Conservation (phyloP, 2,888 invertebrate genomes). For the Onthophagus sagittarius region DNA sequence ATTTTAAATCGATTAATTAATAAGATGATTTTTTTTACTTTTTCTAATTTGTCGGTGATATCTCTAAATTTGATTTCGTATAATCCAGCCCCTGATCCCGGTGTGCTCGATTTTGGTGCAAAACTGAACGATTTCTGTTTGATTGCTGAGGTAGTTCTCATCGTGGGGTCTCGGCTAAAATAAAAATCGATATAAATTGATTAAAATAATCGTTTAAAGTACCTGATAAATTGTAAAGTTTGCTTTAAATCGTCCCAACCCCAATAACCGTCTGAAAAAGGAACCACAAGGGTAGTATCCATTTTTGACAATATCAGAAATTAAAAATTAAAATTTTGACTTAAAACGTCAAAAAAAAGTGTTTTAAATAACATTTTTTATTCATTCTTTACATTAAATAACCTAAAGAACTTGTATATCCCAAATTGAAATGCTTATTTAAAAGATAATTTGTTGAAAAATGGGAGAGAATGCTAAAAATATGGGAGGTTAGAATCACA, state of each 20-base stretch:
- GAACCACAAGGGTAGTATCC: conserved; percentile 17
- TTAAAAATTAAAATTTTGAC: not conserved
- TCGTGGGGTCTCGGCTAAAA: conserved; percentile 26
- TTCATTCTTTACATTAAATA: not conserved
- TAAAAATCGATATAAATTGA: conserved; percentile 36
- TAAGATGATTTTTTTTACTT: conserved; percentile 43
- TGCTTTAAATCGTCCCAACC: conserved; percentile 48
- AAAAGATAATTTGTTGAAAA: conserved; percentile 1
- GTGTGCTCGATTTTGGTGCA: conserved; percentile 42
- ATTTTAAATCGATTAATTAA: not conserved
- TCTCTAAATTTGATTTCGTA: conserved; percentile 53
- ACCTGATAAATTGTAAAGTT: conserved; percentile 33
- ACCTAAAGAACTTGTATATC: not conserved
- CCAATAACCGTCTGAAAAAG: conserved; percentile 50
- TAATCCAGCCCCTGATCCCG: not conserved
- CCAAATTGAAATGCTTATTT: conserved; percentile 10
- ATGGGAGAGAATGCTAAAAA: conserved; percentile 21
- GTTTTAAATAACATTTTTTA: no score
- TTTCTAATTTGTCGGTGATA: conserved; percentile 54
- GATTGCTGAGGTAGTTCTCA: conserved; percentile 19
- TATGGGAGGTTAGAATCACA: conserved; percentile 34
- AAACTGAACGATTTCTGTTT: conserved; percentile 12
- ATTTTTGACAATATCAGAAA: conserved; percentile 14
- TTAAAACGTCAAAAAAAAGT: no score
- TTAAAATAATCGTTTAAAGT: conserved; percentile 40